These are phyloP conservation scores for Malurus cyaneus DNA, from an alignment of 2,113 vertebrate genomes.

Conservation along the genomic window DNA sequence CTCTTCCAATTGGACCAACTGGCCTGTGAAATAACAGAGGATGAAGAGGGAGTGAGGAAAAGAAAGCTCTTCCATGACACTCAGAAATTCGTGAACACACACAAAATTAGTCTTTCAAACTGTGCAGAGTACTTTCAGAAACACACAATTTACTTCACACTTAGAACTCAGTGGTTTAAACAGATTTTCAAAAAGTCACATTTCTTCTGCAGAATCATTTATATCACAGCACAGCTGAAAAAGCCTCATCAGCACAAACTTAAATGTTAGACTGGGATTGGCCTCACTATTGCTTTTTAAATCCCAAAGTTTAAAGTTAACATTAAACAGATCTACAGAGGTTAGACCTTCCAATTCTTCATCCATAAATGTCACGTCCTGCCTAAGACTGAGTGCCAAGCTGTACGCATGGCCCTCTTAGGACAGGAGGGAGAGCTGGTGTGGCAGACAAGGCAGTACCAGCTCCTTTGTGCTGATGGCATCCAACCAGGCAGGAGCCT, in stretches of 20 bases:
- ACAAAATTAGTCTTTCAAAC: background rate
- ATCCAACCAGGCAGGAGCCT: background rate
- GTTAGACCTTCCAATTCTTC: background rate
- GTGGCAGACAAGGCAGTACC: background rate
- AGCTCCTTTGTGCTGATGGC: background rate
- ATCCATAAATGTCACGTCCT: background rate
- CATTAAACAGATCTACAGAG: background rate
- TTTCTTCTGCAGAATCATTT: background rate
- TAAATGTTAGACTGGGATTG: background rate
- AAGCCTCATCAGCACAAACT: background rate
- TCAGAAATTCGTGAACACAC: background rate
- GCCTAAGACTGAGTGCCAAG: background rate
- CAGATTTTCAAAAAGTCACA: background rate
- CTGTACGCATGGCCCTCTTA: background rate
- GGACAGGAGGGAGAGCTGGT: background rate
- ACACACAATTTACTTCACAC: background rate
- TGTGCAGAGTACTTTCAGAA: background rate
- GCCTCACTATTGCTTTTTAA: background rate
- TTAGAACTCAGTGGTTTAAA: background rate
- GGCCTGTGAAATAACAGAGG: conserved; percentile 67
- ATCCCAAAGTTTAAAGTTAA: background rate
- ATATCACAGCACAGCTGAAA: background rate
- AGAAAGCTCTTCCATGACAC: background rate
- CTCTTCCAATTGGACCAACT: conserved; percentile 84
- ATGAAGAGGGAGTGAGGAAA: background rate